Evolutionary conservation across 2,888 invertebrate genomes (phyloP).

Genomic region (Escarpia spicata): DNA sequence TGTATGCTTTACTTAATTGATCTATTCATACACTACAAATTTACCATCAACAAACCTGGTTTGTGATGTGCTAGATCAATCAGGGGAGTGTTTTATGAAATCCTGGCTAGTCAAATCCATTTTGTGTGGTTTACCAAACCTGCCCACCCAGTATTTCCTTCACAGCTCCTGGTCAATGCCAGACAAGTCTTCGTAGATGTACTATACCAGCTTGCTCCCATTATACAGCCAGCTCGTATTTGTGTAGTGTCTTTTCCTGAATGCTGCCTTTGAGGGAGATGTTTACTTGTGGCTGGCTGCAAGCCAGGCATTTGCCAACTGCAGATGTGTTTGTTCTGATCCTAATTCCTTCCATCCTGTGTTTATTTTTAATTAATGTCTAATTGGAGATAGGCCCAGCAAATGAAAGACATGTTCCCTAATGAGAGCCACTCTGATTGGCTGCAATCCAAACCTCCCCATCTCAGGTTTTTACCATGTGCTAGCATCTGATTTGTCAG

Average conservation of each 20-base stretch:
- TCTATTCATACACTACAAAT: too few relatives aligned
- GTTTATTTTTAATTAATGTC: slow-evolving; percentile 13
- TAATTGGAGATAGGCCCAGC: background rate
- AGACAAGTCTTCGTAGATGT: background rate
- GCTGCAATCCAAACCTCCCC: slow-evolving; percentile 4
- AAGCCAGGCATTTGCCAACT: slow-evolving; percentile 10
- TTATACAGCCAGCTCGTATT: slow-evolving; percentile 4
- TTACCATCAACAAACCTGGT: too few relatives aligned
- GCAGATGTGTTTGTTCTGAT: slow-evolving; percentile 7
- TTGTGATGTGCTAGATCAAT: background rate
- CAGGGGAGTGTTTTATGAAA: background rate
- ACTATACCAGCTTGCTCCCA: background rate
- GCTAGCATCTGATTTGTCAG: background rate
- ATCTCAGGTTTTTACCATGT: background rate
- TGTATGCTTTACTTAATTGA: too few relatives aligned
- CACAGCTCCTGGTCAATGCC: background rate
- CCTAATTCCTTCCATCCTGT: slow-evolving; percentile 1
- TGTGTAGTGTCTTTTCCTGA: background rate
- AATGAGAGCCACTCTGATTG: background rate
- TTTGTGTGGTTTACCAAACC: background rate
- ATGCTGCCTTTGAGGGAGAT: background rate
- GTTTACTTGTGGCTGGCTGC: background rate
- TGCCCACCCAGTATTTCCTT: background rate
- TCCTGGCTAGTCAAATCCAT: background rate
- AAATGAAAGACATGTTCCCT: background rate